phyloP scores from a whole-genome alignment of 2,113 vertebrate species.

The Natator depressus region DNA sequence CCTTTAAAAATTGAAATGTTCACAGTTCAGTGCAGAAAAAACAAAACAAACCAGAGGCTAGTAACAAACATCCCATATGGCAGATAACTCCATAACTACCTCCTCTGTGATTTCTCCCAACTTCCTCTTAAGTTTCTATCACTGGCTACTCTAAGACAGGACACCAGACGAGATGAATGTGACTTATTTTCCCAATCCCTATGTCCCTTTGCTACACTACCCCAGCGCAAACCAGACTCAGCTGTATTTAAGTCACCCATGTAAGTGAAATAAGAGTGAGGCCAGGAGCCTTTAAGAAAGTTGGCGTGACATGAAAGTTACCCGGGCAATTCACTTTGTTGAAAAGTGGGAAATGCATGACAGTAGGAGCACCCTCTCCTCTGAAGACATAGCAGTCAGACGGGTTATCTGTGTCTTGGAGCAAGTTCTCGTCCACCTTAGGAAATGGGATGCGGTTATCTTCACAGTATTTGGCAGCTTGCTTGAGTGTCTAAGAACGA shows the following conservation, averaged over 20 bases:
- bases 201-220: not conserved
- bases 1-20: too few species aligned
- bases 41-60: too few species aligned
- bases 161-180: not conserved
- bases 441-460: slow-evolving; percentile 12
- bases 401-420: not conserved
- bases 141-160: not conserved
- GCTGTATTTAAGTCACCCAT: not conserved
- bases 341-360: slow-evolving; percentile 63
- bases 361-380: not conserved
- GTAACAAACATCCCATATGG: too few species aligned
- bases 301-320: not conserved
- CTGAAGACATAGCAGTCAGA: slow-evolving; percentile 22
- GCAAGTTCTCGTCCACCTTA: not conserved
- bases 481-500: not conserved
- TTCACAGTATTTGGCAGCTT: slow-evolving; percentile 9
- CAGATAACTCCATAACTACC: not conserved
- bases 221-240: not conserved
- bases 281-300: not conserved
- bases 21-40: too few species aligned
- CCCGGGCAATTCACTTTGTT: slow-evolving; percentile 39
- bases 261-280: not conserved
- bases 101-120: not conserved
- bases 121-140: not conserved
- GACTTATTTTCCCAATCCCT: not conserved